Conservation (phyloP, 2,888 invertebrate genomes). For the Slavum lentiscoides region DNA sequence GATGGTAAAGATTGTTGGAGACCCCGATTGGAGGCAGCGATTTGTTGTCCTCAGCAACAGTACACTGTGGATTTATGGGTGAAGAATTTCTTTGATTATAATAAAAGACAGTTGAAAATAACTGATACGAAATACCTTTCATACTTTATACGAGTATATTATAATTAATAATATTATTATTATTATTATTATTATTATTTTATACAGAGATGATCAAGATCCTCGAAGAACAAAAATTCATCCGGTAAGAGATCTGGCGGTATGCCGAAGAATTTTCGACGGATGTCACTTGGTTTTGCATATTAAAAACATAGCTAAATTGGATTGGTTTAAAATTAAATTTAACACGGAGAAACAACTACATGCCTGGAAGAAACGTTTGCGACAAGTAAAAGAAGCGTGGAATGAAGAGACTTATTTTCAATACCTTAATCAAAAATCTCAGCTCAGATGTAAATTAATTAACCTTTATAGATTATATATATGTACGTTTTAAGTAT, state of each 20-base stretch:
- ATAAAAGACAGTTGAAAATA: neutral
- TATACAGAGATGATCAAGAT: slow-evolving; percentile 43
- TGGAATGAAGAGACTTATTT: slow-evolving; percentile 51
- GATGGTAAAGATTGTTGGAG: slow-evolving; percentile 46
- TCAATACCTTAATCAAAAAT: slow-evolving; percentile 49
- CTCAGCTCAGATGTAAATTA: slow-evolving; percentile 45
- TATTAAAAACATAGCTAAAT: slow-evolving; percentile 47
- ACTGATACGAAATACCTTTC: neutral
- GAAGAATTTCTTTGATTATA: neutral
- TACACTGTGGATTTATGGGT: slow-evolving; percentile 51
- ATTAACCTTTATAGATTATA: neutral
- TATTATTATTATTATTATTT: neutral
- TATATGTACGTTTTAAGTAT: neutral
- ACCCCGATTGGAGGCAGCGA: slow-evolving; percentile 46
- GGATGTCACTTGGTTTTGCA: slow-evolving; percentile 41
- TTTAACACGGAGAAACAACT: slow-evolving; percentile 44
- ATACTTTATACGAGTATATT: neutral
- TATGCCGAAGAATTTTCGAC: slow-evolving; percentile 37
- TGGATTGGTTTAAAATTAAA: slow-evolving; percentile 46
- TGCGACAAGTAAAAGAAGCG: slow-evolving; percentile 47
- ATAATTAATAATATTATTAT: neutral
- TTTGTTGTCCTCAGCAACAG: slow-evolving; percentile 46
- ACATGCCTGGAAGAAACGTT: slow-evolving; percentile 40
- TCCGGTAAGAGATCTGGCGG: slow-evolving; percentile 37
- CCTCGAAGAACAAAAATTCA: slow-evolving; percentile 47